Evolutionary conservation across 2,888 invertebrate genomes (phyloP).

Genomic region (Acanthococcus lagerstroemiae): DNA sequence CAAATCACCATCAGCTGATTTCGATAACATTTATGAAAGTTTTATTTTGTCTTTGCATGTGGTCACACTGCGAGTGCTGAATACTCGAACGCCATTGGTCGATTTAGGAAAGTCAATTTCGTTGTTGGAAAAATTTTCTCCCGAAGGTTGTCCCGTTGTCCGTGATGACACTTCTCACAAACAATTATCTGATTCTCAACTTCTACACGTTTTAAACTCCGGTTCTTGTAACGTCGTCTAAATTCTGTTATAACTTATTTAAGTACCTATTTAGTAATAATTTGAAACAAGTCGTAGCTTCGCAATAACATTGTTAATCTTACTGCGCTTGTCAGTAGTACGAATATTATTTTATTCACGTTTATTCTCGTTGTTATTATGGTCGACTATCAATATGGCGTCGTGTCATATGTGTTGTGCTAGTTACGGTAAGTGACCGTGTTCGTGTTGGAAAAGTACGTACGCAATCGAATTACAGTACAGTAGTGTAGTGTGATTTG

Average conservation of each 20-base stretch:
- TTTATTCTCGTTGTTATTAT: neutral
- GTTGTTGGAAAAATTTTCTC: no score
- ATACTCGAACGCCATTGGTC: no score
- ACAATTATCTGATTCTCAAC: no score
- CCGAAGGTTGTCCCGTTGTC: neutral
- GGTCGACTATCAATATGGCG: slow-evolving; percentile 28
- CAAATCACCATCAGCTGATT: no score
- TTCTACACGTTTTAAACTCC: slow-evolving; percentile 29
- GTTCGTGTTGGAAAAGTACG: slow-evolving; percentile 5
- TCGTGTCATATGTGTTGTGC: slow-evolving; percentile 28
- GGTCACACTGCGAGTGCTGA: no score
- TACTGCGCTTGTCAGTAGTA: slow-evolving; percentile 2
- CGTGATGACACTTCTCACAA: neutral
- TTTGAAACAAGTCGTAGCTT: slow-evolving; percentile 18
- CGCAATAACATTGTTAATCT: slow-evolving; percentile 6
- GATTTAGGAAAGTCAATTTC: no score
- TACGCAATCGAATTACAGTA: slow-evolving; percentile 5
- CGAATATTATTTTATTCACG: slow-evolving; percentile 7
- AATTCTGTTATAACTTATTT: neutral
- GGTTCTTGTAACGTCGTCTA: slow-evolving; percentile 22
- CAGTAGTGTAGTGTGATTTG: slow-evolving; percentile 4
- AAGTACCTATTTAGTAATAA: slow-evolving; percentile 9
- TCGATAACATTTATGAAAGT: no score
- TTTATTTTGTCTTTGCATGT: no score
- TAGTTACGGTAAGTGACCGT: slow-evolving; percentile 30